Conservation (phyloP, 2,888 invertebrate species). For the Agrilus biguttatus region DNA sequence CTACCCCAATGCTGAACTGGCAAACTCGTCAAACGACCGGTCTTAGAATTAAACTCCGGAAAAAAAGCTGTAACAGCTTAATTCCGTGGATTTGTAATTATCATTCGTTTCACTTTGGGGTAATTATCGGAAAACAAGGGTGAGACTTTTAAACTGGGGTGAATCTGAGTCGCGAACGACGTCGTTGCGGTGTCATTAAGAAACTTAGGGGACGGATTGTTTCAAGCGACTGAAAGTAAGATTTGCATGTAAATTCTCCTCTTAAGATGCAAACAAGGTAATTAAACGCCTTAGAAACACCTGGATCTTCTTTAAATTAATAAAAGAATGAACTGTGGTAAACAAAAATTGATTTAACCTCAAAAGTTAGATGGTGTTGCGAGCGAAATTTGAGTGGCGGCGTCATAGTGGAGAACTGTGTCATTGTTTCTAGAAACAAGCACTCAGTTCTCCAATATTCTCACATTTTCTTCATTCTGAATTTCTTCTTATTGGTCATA, state of each 20-base stretch:
- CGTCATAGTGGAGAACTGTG: too few relatives aligned
- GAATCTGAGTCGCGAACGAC: slow-evolving; percentile 3
- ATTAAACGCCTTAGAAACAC: slow-evolving; percentile 17
- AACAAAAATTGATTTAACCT: too few relatives aligned
- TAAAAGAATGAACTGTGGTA: neutral
- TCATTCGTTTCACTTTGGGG: slow-evolving; percentile 20
- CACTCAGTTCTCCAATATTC: too few relatives aligned
- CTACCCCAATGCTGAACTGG: too few relatives aligned
- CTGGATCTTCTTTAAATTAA: slow-evolving; percentile 6
- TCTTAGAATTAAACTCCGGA: too few relatives aligned
- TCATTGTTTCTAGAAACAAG: too few relatives aligned
- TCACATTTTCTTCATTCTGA: too few relatives aligned
- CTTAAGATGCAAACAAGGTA: slow-evolving; percentile 32
- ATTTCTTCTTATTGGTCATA: too few relatives aligned
- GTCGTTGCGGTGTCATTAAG: slow-evolving; percentile 23
- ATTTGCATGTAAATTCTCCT: slow-evolving; percentile 32
- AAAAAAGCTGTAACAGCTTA: too few relatives aligned
- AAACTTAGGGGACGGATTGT: slow-evolving; percentile 31
- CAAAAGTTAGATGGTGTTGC: too few relatives aligned
- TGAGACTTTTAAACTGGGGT: slow-evolving; percentile 8
- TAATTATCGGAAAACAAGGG: slow-evolving; percentile 19
- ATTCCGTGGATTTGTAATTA: slow-evolving; percentile 9
- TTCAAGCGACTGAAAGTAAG: slow-evolving; percentile 25
- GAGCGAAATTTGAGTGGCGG: too few relatives aligned
- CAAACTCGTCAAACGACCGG: too few relatives aligned